Base-by-base conservation (phyloP, 2,888 invertebrate species). In the Leucophenga montana region DNA sequence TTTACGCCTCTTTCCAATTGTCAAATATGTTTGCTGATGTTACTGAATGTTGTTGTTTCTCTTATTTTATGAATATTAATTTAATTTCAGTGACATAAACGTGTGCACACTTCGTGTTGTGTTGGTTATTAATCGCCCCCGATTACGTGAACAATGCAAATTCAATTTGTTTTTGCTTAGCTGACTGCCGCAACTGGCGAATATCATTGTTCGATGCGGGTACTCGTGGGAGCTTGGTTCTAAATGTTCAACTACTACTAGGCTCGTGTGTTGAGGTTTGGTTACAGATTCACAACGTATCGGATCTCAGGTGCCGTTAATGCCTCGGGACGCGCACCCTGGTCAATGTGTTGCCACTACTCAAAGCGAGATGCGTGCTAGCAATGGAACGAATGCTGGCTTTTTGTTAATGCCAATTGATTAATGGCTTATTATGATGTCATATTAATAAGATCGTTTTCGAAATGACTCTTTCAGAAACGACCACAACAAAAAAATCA, bases 351-450 rank as follows among this genome's bases (percentile, higher is more conserved):
- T 48, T 48, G 48, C 14, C 48, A 16, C 8, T 18, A 57, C 27
- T 46, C 62, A 18, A n/a, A 59, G 33, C 33, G 39, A 39, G 14
- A 14, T n/a, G 46, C 20, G 62, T 18, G 44, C 20, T 46, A 6
- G 57, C 57, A 11, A 22, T 22, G 6, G 18, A 27, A 18, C 22
- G 18, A 13, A 46, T 62, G 57, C 22, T 18, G 44, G 27, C 59
- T 71, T 69, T 77, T 75, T 78, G 83, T 82, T 85, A 85, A 85
- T 85, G 77, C 85, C 80, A 68, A 62, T 76, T 87, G 86, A 87
- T 87, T 82, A 85, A 87, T 87, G 80, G 74, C 83, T 84, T 86
- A 87, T 87, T 87, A 86, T 87, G 86, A 87, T 87, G 86, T 86
- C 86, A 86, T 86, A 86, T 87, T 87, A 86, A 83, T 86, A 83